Conservation (phyloP, 2,888 invertebrate species). For the Andrena fulva region DNA sequence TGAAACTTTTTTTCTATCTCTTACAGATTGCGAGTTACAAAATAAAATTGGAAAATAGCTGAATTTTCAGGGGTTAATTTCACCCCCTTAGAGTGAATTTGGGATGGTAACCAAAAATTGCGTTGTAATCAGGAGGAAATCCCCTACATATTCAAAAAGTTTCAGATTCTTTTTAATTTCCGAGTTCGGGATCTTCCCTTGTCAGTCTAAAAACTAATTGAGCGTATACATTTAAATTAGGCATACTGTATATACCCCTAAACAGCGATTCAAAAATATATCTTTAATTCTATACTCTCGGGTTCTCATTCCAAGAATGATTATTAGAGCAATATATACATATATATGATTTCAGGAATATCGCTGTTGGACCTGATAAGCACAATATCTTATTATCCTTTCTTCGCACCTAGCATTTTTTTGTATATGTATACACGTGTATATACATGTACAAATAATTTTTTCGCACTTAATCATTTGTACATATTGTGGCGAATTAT, state of each 20-base stretch:
- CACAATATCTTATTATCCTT: conserved; percentile 74
- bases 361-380: conserved; percentile 73
- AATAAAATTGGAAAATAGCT: too few relatives aligned
- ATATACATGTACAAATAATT: conserved; percentile 26
- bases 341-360: conserved; percentile 74
- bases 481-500: conserved; percentile 21
- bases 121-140: too few relatives aligned
- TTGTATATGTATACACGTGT: conserved; percentile 39
- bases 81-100: too few relatives aligned
- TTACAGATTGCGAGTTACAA: too few relatives aligned
- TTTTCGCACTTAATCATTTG: conserved; percentile 21
- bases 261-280: not conserved
- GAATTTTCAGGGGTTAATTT: too few relatives aligned
- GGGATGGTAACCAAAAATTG: too few relatives aligned
- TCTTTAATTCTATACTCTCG: conserved; percentile 8
- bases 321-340: conserved; percentile 56
- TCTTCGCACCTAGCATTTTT: conserved; percentile 70
- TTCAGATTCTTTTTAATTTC: not conserved
- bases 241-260: not conserved
- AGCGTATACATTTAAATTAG: not conserved
- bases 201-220: not conserved
- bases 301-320: conserved; percentile 4
- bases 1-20: too few relatives aligned
- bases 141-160: not conserved
- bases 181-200: too few relatives aligned